Base-by-base conservation (phyloP, 2,888 invertebrate species). In the Adelognathus sp. region DNA sequence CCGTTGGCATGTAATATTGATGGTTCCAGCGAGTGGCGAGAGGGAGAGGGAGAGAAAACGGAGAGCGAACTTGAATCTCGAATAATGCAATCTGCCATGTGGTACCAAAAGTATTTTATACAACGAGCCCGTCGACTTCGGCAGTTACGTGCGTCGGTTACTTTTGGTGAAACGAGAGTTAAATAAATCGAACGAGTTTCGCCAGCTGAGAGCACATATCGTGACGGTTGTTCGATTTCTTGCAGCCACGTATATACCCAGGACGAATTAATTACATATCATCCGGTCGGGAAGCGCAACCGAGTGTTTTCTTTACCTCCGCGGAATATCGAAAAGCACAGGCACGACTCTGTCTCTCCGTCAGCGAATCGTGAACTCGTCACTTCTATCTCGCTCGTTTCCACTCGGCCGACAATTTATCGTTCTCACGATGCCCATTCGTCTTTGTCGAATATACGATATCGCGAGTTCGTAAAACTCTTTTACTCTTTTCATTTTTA, bases 181-280 rank as follows among this genome's bases (percentile, higher is more conserved):
- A 41, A 54, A 70, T 69, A 56, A 63, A 60, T 64, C 54, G 58
- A 76, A 50, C 66, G 58, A 64, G 56, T 66, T 54, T 36, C n/a
- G 24, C 46, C 61, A 56, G 54, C 61, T 63, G 63, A 75, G 69
- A 33, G 31, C 11, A 50, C 61, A 39, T 50, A 33, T 16, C 31
- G 33, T 27, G 29, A 31, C 31, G 41, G 7, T 76, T 82, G 76
- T 70, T 71, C 60, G 60, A 31, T 41, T 81, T 82, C 73, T 79
- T 74, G 80, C 73, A 69, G 66, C 56, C n/a, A n/a, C n/a, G n/a
- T n/a, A 63, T 73, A 52, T 74, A 81, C 77, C 24, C n/a, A n/a
- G 67, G 76, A 82, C 72, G 83, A 83, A 85, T 86, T 85, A 85
- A 86, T 85, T 81, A 81, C 78, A 75, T 81, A 83, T 81, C 77